Evolutionary conservation across 2,797 vertebrate species (phyloP).

Genomic region (Eulemur coronatus): DNA sequence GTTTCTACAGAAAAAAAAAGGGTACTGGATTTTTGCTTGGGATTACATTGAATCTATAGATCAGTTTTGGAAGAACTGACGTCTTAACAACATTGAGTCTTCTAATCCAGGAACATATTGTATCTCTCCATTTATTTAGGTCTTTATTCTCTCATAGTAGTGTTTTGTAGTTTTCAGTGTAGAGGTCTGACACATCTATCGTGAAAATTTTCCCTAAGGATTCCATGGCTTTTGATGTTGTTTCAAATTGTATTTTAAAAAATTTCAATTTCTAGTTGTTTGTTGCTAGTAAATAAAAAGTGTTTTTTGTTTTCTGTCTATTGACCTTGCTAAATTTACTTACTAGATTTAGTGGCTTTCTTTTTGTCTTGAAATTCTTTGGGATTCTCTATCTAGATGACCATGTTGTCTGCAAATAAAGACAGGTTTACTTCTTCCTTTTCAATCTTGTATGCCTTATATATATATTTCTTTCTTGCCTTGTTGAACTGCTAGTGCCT

Average conservation of each 20-base stretch:
- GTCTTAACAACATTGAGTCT: neutral
- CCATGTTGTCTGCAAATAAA: neutral
- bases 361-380: neutral
- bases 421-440: neutral
- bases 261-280: neutral
- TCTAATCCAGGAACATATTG: neutral
- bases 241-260: constrained; percentile 3
- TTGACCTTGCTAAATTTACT: neutral
- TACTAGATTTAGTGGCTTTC: neutral
- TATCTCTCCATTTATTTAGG: neutral
- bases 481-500: neutral
- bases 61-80: neutral
- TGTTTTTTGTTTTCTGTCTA: neutral
- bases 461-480: neutral
- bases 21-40: neutral
- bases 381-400: neutral
- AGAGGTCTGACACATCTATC: neutral
- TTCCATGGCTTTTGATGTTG: neutral
- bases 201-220: neutral
- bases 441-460: neutral
- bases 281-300: neutral
- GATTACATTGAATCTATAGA: neutral
- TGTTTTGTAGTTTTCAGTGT: neutral
- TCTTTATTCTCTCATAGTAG: constrained; percentile 1
- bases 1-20: neutral